Conservation (phyloP, 2,888 invertebrate species). For the Drosophila testacea region DNA sequence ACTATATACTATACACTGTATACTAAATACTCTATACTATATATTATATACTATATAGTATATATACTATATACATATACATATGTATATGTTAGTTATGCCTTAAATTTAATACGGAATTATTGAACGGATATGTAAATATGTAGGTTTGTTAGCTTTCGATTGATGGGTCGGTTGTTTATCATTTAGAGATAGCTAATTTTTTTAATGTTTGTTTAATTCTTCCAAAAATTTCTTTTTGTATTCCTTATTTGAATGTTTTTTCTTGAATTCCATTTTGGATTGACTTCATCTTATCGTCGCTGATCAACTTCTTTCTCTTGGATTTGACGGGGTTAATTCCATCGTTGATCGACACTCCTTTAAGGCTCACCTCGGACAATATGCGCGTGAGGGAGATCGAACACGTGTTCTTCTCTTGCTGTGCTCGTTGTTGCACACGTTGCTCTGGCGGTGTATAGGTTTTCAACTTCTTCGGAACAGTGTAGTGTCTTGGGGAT, state of each 20-base stretch:
- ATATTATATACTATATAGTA: too few species aligned
- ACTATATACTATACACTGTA: too few species aligned
- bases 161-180: too few species aligned
- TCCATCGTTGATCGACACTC: not conserved
- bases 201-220: not conserved
- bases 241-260: constrained; percentile 4
- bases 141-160: too few species aligned
- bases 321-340: not conserved
- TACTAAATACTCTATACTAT: too few species aligned
- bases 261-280: constrained; percentile 4
- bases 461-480: not conserved
- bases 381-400: constrained; percentile 16
- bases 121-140: too few species aligned
- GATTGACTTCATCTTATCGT: not conserved
- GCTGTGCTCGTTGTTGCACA: constrained; percentile 2
- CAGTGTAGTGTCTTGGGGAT: not conserved
- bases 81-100: not conserved
- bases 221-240: constrained; percentile 4
- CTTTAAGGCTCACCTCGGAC: constrained; percentile 14
- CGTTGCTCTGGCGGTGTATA: constrained; percentile 25
- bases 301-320: not conserved
- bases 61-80: too few species aligned
- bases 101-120: too few species aligned
- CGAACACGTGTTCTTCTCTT: constrained; percentile 2
- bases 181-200: not conserved